Conservation (phyloP, 2,113 vertebrate genomes). For the Danionella cerebrum region DNA sequence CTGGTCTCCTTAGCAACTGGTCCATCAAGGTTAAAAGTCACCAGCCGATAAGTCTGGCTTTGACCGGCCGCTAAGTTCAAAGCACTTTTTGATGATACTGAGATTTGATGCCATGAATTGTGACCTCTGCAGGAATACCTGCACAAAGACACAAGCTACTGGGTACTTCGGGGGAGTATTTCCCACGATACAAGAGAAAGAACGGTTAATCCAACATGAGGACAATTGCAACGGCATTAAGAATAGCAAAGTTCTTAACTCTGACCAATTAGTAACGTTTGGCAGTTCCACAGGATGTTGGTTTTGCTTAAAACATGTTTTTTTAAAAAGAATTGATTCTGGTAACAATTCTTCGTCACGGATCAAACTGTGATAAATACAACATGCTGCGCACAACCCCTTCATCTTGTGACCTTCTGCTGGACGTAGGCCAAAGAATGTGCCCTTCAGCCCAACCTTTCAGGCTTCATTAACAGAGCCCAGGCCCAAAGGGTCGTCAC, state of each 20-base stretch:
- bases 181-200: no score
- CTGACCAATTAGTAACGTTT: background rate
- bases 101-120: background rate
- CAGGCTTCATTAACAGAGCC: conserved; percentile 19
- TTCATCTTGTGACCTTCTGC: conserved; percentile 19
- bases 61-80: background rate
- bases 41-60: background rate
- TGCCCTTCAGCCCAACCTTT: conserved; percentile 11
- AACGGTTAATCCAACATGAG: no score
- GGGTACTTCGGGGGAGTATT: no score
- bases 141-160: background rate
- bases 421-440: conserved; percentile 29
- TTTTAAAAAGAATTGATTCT: background rate
- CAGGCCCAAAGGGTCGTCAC: background rate
- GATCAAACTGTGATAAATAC: background rate
- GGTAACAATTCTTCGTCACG: background rate
- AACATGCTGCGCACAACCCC: background rate
- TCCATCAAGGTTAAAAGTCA: conserved; percentile 6
- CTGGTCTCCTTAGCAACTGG: background rate
- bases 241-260: background rate
- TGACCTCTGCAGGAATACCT: background rate
- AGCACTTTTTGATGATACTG: background rate
- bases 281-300: background rate
- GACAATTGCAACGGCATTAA: no score
- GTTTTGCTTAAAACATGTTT: background rate